These are phyloP conservation scores for Elysia crispata DNA, from an alignment of 2,888 invertebrate species.

Conservation along the genomic window DNA sequence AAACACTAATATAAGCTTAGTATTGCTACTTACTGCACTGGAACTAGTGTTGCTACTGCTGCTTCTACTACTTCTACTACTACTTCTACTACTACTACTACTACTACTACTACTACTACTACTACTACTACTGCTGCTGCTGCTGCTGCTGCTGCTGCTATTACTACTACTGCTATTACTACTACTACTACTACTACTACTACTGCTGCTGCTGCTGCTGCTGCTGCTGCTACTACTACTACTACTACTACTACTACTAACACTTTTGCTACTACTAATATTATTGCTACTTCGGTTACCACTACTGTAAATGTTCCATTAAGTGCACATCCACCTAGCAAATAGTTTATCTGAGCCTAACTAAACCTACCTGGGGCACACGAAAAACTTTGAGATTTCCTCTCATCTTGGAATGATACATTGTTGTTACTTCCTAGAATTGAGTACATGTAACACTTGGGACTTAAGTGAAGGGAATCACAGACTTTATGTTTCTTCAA, in stretches of 20 bases:
- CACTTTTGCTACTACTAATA: background rate
- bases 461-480: no score
- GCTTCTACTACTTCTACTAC: no score
- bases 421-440: no score
- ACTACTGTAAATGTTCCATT: conserved; percentile 4
- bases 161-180: conserved; percentile 27
- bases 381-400: no score
- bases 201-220: background rate
- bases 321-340: no score
- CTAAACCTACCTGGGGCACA: no score
- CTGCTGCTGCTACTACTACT: conserved; percentile 7
- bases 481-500: no score
- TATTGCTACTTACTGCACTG: background rate
- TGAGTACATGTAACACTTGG: no score
- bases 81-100: background rate
- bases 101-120: conserved; percentile 2
- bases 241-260: conserved; percentile 13
- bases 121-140: conserved; percentile 27
- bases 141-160: conserved; percentile 20
- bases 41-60: background rate
- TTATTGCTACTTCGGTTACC: background rate
- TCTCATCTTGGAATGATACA: no score
- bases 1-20: no score
- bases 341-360: no score
- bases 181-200: conserved; percentile 31